These are phyloP conservation scores for Epinephelus lanceolatus DNA, from an alignment of 2,113 vertebrate species.

Conservation along the genomic window DNA sequence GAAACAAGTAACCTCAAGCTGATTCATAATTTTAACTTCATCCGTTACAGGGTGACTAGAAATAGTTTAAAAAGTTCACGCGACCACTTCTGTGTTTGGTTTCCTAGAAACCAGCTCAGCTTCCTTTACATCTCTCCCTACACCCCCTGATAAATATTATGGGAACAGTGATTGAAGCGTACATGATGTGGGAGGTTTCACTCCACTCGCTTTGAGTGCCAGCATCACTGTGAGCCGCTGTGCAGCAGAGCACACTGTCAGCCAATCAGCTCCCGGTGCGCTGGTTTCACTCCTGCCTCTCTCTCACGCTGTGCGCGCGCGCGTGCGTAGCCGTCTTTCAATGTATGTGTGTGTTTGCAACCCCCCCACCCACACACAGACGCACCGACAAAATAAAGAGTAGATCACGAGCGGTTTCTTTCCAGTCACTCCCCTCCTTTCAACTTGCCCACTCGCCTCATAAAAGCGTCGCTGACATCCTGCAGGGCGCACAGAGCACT, in stretches of 20 bases:
- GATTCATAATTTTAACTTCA: too few relatives aligned
- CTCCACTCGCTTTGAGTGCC: not conserved
- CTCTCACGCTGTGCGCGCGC: not conserved
- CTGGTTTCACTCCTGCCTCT: slow-evolving; percentile 35
- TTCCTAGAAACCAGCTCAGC: slow-evolving; percentile 30
- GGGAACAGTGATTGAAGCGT: slow-evolving; percentile 38
- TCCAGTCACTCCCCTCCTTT: slow-evolving; percentile 65
- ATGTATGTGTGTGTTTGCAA: not conserved
- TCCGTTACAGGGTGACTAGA: too few relatives aligned
- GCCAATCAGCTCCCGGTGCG: slow-evolving; percentile 49
- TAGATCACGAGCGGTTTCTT: slow-evolving; percentile 31
- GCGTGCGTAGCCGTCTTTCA: not conserved
- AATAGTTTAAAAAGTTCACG: not conserved
- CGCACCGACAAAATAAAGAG: slow-evolving; percentile 11
- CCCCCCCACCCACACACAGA: slow-evolving; percentile 37
- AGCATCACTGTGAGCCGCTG: not conserved
- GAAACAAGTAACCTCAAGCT: too few relatives aligned
- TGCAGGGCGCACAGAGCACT: slow-evolving; percentile 11
- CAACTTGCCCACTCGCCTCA: not conserved
- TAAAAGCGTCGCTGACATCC: slow-evolving; percentile 40
- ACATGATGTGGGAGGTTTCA: slow-evolving; percentile 37
- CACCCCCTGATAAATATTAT: slow-evolving; percentile 26
- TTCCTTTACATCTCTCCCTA: not conserved
- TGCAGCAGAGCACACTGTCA: not conserved
- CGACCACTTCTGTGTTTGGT: not conserved